Base-by-base conservation (phyloP, 2,888 invertebrate genomes). In the Rhamnusium bicolor region DNA sequence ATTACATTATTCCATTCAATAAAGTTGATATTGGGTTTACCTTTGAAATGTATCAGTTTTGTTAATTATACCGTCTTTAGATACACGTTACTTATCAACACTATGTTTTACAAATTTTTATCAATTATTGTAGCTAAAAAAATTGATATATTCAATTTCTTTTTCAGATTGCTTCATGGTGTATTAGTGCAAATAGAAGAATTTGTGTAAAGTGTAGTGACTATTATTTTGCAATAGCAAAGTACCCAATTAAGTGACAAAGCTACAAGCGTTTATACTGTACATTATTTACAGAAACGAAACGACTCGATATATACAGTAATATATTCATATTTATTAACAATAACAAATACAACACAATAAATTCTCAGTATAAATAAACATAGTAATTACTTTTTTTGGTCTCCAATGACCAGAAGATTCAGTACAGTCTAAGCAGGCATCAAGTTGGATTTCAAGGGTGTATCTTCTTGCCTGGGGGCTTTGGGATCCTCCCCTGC, bases 371-470 rank as follows among this genome's bases (percentile, higher is more conserved):
- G 6, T 24, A 24, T 24, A 24, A 2, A 24, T 24, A 24, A 2
- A 24, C 6, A 24, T 4, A 24, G 24, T 24, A 24, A 2, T 6
- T 4, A 24, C 0, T 21, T 49, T 32, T 19, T 5, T 60, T 69
- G 66, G 69, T 63, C 62, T 40, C 69, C 58, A 56, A 80, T 80
- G 80, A 80, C 76, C 78, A 54, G 69, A 53, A 54, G 61, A 70
- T 81, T 60, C 51, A 47, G 60, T 65, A 56, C 65, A 75, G 83
- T 82, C 71, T 79, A 69, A 72, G 58, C 75, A 79, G 79, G 92
- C 93, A 90, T 91, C 93, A 93, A 93, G 93, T 94, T 92, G 94
- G 95, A 93, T 92, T 94, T 93, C 93, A 94, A 94, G 91, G 92
- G 93, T 90, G 92, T 92, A 88, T 92, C 92, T 91, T 94, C 87